Evolutionary conservation across 2,797 vertebrate genomes (phyloP).

Genomic region (Tenualosa thibaudeaui): DNA sequence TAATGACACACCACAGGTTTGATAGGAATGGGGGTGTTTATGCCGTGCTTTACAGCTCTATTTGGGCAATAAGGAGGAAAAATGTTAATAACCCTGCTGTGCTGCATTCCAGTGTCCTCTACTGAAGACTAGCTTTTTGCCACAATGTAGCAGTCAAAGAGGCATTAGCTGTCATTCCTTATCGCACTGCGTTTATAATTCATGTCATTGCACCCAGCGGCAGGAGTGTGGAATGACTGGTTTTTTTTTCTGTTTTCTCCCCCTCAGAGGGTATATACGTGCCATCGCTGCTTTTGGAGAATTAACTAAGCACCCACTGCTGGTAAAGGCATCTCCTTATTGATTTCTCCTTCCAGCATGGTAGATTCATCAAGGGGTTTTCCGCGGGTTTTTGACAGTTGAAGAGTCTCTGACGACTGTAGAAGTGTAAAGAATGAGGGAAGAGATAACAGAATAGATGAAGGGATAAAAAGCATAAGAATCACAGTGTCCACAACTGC

Average conservation of each 20-base stretch:
- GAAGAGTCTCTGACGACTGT: background rate
- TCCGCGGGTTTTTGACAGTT: background rate
- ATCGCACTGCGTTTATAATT: background rate
- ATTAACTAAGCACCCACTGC: conserved; percentile 4
- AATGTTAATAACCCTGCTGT: background rate
- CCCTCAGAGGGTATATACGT: background rate
- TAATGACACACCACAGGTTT: background rate
- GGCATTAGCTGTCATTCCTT: background rate
- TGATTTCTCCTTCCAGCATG: background rate
- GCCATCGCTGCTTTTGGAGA: background rate
- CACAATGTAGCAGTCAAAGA: background rate
- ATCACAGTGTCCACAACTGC: background rate
- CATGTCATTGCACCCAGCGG: background rate
- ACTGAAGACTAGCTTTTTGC: background rate
- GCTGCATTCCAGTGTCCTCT: background rate
- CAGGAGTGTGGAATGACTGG: background rate
- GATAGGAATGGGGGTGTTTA: background rate
- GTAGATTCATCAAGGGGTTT: background rate
- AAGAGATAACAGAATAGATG: background rate
- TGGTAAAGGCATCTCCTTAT: background rate
- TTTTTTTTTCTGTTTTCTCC: background rate
- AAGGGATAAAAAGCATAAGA: background rate
- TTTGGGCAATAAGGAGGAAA: background rate
- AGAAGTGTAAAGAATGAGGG: background rate
- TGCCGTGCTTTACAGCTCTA: background rate